Base-by-base conservation (phyloP, 2,113 vertebrate species). In the Chaenocephalus aceratus region DNA sequence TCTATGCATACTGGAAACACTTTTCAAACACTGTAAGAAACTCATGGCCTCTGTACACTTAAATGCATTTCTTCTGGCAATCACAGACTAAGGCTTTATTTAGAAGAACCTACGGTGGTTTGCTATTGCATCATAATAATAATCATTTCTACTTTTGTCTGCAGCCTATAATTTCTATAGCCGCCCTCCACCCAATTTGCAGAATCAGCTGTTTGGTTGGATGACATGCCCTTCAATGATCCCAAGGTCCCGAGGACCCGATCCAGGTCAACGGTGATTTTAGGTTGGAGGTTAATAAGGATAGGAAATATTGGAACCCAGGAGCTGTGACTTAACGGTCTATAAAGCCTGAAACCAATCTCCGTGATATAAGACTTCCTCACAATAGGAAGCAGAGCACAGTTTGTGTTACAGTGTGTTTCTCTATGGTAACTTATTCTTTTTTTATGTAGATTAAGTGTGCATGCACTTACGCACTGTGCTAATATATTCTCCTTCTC, bases 191-290 rank as follows among this genome's bases (percentile, higher is more conserved):
- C 87, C 59, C 64, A 69, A 45, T 48, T 56, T 87, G 80, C 70
- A 71, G 44, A 65, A 65, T 85, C 56, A 72, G 67, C 82, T 73
- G 75, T 84, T 89, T 66, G 67, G 41, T 48, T 41, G 74, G 75
- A 80, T 65, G 77, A 74, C 45, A 63, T 72, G 68, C 48, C 61
- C 78, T 57, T 72, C 58, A 34, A 77, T 77, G 72, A 77, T 52
- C 48, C 30, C 2, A 8, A 36, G 61, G 36, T 87, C 80, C 66
- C 68, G 2, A 36, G 61, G 36, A 86, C 80, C 66, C 68, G 2
- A 66, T 82, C 51, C 7, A 45, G 86, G 83, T 87, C 80, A 90
- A 83, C 85, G 83, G 85, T 88, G 64, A 69, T n/a, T 63, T 75
- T 34, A 82, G 77, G 76, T 75, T 66, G 80, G 61, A 89, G 65